A percentile compares a stretch with the other conserved stretches of the same genome.
Conservation (phyloP, 2,113 vertebrate species). For the Ctenomys sociabilis region DNA sequence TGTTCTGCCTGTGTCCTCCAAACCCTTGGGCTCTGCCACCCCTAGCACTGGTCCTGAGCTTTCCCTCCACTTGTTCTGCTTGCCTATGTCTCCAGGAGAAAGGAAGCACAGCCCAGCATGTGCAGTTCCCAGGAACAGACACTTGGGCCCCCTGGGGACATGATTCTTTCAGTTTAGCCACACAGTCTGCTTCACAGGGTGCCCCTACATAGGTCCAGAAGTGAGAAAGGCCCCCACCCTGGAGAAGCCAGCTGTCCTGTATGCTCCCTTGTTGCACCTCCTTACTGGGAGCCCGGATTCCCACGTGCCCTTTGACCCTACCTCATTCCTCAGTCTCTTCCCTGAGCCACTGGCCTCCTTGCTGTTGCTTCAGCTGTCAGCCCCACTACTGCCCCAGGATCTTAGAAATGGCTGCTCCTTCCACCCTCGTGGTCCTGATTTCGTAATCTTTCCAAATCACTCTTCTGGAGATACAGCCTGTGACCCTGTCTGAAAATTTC, state of each 20-base stretch:
- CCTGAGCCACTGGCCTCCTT: background rate
- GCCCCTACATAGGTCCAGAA: background rate
- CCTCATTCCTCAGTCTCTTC: background rate
- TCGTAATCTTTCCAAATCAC: background rate
- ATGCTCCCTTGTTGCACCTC: background rate
- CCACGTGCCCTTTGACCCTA: background rate
- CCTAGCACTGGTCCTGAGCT: background rate
- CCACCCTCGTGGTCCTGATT: background rate
- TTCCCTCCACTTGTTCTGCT: background rate
- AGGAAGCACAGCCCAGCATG: background rate
- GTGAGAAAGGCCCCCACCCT: background rate
- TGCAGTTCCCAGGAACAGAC: background rate
- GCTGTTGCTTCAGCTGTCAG: background rate
- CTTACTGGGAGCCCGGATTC: accelerated
- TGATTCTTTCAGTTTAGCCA: background rate
- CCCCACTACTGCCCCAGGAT: background rate
- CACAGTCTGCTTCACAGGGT: background rate
- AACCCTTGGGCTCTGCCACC: background rate
- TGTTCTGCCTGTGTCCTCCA: background rate
- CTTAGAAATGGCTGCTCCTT: background rate
- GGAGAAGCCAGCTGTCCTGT: background rate
- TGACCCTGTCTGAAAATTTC: background rate
- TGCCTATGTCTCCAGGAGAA: background rate
- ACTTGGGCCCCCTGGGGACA: background rate
- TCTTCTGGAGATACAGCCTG: background rate